Percentiles rank a stretch among this genome's conserved stretches.
phyloP scores from a whole-genome alignment of 2,113 vertebrate genomes.

The Ibidorhyncha struthersii region DNA sequence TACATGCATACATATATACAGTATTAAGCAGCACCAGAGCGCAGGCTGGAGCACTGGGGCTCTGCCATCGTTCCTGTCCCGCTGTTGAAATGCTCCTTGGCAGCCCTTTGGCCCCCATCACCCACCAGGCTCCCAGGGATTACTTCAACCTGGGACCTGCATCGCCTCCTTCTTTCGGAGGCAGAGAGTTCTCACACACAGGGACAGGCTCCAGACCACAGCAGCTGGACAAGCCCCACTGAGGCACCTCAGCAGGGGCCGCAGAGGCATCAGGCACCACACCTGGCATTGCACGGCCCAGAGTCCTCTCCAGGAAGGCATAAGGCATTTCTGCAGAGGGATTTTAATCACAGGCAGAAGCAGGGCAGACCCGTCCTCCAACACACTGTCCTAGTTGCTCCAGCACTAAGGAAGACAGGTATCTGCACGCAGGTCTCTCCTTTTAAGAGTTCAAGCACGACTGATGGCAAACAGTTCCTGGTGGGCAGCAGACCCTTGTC shows the following conservation, averaged over 20 bases:
- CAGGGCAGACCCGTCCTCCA: background rate
- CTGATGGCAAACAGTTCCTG: background rate
- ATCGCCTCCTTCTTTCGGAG: background rate
- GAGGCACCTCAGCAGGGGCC: background rate
- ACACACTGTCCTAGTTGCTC: accelerated
- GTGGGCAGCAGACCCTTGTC: background rate
- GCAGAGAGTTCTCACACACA: accelerated
- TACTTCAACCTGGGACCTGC: background rate
- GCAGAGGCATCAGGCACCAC: background rate
- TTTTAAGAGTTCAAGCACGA: background rate
- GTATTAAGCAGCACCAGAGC: background rate
- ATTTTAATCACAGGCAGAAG: background rate
- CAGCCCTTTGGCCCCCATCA: background rate
- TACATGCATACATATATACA: too few relatives aligned
- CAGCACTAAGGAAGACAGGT: background rate
- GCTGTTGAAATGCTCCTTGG: background rate
- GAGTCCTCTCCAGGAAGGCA: background rate
- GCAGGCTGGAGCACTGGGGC: background rate
- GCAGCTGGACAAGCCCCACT: background rate
- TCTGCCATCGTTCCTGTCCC: background rate
- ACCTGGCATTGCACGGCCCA: background rate
- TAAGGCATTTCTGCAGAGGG: background rate
- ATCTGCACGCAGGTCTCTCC: background rate
- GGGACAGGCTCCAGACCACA: accelerated
- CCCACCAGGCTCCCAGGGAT: background rate